These are phyloP conservation scores for Rhopilema esculentum DNA, from an alignment of 30 jellyfish, hydroid and myxozoan genomes.

Conservation along the genomic window DNA sequence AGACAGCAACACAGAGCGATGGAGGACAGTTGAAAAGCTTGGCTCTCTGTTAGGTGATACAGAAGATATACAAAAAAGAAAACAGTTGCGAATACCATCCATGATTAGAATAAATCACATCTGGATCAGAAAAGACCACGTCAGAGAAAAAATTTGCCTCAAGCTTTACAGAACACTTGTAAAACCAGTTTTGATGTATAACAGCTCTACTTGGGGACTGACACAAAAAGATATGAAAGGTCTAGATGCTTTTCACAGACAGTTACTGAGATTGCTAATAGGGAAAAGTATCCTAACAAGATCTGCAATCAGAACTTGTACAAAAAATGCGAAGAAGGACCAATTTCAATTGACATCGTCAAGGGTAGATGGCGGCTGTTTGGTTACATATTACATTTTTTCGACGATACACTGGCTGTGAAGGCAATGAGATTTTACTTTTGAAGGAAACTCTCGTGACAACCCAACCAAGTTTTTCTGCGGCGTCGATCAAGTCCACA, in stretches of 20 bases:
- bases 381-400: constrained; percentile 49
- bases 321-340: constrained; percentile 43
- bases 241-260: constrained; percentile 63
- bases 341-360: constrained; percentile 41
- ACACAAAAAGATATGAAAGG: constrained; percentile 30
- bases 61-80: constrained; percentile 6
- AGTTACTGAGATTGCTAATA: constrained; percentile 41
- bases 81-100: constrained; percentile 1
- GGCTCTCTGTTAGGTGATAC: constrained; percentile 29
- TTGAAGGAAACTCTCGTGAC: not conserved
- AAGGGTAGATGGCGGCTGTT: constrained; percentile 58
- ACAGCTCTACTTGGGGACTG: constrained; percentile 62
- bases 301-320: constrained; percentile 41
- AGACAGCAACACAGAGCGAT: constrained; percentile 16
- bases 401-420: constrained; percentile 24
- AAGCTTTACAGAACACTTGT: constrained; percentile 21
- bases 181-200: constrained; percentile 23
- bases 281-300: constrained; percentile 44
- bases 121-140: constrained; percentile 25
- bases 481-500: too few relatives aligned
- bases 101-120: constrained; percentile 10
- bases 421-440: constrained; percentile 29
- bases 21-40: constrained; percentile 20
- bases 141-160: constrained; percentile 7
- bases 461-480: too few relatives aligned